Percentiles rank a stretch among this genome's conserved stretches.
Evolutionary conservation across 2,113 vertebrate genomes (phyloP).

Genomic region (Trichomycterus rosablanca): DNA sequence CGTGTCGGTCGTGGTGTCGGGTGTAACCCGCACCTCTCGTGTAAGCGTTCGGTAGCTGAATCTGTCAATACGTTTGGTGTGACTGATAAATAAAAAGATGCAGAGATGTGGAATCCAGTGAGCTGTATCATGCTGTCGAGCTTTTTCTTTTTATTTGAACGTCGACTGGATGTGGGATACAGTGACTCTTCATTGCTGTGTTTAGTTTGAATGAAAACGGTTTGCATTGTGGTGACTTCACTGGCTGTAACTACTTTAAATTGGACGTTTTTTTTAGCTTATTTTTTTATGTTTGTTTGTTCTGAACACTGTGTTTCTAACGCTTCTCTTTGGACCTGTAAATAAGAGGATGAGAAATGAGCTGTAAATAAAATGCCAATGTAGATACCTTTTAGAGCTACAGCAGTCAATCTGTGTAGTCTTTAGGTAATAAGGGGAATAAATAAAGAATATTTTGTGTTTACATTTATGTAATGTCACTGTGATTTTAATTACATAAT

Average conservation of each 20-base stretch:
- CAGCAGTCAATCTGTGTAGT: conserved; percentile 90
- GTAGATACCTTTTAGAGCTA: conserved; percentile 97
- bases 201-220: conserved; percentile 61
- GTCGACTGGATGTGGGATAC: conserved; percentile 49
- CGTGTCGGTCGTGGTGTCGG: conserved; percentile 21
- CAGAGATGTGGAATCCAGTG: conserved; percentile 35
- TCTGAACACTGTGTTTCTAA: conserved; percentile 77
- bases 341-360: conserved; percentile 76
- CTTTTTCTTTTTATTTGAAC: conserved; percentile 46
- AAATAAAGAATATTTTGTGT: conserved; percentile 97
- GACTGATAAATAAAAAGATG: background rate
- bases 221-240: conserved; percentile 67
- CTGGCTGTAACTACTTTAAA: conserved; percentile 64
- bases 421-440: conserved; percentile 91
- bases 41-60: too few species aligned
- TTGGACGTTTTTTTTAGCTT: conserved; percentile 26
- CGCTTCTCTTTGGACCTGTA: conserved; percentile 89
- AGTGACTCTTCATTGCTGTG: conserved; percentile 51
- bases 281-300: conserved; percentile 58
- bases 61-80: too few species aligned
- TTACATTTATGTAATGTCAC: conserved; percentile 65
- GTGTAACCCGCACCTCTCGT: conserved; percentile 1
- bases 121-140: conserved; percentile 54
- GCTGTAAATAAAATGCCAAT: conserved; percentile 97
- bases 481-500: conserved; percentile 28